Evolutionary conservation across 1,140 invertebrate species (phyloP).

Genomic region (Leptinotarsa lineolata): DNA sequence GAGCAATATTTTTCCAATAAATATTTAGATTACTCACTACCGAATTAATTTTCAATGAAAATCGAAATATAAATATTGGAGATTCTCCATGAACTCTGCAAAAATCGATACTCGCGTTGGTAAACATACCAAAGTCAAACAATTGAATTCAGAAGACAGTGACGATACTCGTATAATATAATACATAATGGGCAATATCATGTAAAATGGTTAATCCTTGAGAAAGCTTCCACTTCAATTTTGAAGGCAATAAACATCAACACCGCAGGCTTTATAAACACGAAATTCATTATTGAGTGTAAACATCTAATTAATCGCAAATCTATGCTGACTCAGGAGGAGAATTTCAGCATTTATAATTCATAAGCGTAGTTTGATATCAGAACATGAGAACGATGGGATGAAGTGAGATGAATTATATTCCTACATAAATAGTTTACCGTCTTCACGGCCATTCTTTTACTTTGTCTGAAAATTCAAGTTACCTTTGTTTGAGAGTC

Average conservation of each 20-base stretch:
- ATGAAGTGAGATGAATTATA: no score
- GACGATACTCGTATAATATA: slow-evolving; percentile 16
- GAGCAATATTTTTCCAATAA: no score
- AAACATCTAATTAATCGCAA: slow-evolving; percentile 20
- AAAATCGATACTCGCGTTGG: no score
- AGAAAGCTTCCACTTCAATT: slow-evolving; percentile 11
- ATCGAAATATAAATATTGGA: no score
- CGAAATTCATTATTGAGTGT: slow-evolving; percentile 23
- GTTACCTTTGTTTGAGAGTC: no score
- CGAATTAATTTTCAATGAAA: no score
- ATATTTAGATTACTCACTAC: no score
- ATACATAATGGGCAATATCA: slow-evolving; percentile 19
- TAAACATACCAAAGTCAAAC: neutral
- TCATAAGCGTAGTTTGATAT: neutral
- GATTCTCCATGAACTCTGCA: no score
- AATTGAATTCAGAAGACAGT: neutral
- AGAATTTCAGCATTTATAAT: slow-evolving; percentile 10
- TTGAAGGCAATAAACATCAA: slow-evolving; percentile 20
- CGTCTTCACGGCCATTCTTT: no score
- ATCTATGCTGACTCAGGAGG: slow-evolving; percentile 14
- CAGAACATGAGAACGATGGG: no score
- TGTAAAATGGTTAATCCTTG: slow-evolving; percentile 12
- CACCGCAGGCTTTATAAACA: slow-evolving; percentile 22
- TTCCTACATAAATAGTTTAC: no score
- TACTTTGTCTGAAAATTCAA: no score